Evolutionary conservation across 2,113 vertebrate genomes (phyloP), one percentile per base, ranked within the genome.

Genomic region (Grammomys dolichurus): DNA sequence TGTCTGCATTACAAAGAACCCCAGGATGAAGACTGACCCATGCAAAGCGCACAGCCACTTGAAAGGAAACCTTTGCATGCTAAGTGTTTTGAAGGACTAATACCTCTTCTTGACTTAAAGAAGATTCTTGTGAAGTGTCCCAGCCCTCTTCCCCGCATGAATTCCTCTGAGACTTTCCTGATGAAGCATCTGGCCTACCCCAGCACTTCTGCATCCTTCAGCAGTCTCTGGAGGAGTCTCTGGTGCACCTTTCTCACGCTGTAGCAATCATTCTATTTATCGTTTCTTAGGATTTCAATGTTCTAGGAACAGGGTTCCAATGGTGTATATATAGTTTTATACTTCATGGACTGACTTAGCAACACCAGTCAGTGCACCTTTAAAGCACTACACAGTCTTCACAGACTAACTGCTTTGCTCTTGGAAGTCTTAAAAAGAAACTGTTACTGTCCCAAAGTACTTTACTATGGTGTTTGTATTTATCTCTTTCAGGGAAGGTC

Each of bases 191-290:
- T 98, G 98, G 98, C 98, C 98, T 97, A 98, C 98, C 98, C 98
- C 98, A 99, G 98, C 98, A 99, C 98, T 98, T 98, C 98, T 98
- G 97, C 98, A 97, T 97, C 98, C 98, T 98, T 98, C 98, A 98
- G 98, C 98, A 98, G 98, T 98, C 87, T 96, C 98, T 97, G 98
- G 98, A 98, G 98, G 98, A 98, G 98, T 94, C 98, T 98, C 98
- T 98, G 98, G 98, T 99, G 98, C 99, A 99, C 98, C 98, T 99
- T 99, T 98, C 98, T 99, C 98, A 98, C 98, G 98, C 98, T 98
- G 98, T 99, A 98, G 98, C 98, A 98, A 98, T 98, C 98, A 98
- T 98, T 98, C 97, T 98, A 98, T 97, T 98, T 98, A 97, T 95
- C 98, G 98, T 98, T 98, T 98, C 97, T 97, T 98, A 98, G 98